Evolutionary conservation across 2,797 vertebrate genomes (phyloP), one percentile per base, ranked within the genome.

Genomic region (Xerus rutilus): DNA sequence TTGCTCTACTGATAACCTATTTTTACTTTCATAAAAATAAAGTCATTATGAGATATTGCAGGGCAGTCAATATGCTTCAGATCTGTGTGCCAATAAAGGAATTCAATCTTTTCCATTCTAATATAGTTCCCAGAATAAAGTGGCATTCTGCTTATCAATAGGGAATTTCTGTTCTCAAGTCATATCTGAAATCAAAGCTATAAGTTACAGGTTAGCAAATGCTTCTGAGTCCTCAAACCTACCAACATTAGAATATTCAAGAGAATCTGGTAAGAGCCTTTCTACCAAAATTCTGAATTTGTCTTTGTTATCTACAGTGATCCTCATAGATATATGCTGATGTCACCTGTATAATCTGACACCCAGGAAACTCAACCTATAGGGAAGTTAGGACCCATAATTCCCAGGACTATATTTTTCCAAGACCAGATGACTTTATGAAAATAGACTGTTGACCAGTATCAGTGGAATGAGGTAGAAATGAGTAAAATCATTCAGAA

Each of bases 21-120:
- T 86, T 93, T 90, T 54, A 81, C 43, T 9, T 82, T 93, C 17
- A 64, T 57, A 30, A 79, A 81, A 84, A 73, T 95, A 35, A 92
- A 67, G 18, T 69, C n/a, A 43, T 43, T n/a, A 59, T 91, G 5
- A 87, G 84, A 62, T 85, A n/a, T 72, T 93, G n/a, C 32, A 79
- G 23, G 39, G 25, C 30, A 52, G 30, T 35, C 12, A 13, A 90
- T 4, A 25, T 59, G 5, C 32, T 69, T 93, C 67, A 82, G 18
- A 93, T 95, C 30, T 88, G 35, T 28, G 28, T 17, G 5, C 11
- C 57, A 89, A 15, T 86, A 57, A 47, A 69, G 78, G 7, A 83
- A 62, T 87, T 92, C 32, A 78, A 59, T 59, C 57, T 35, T 91
- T 25, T 65, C 57, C 2, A 35, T 52, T 86, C 43, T 91, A 72